These are phyloP conservation scores for Ctenodactylus gundi DNA, from an alignment of 2,113 vertebrate species.

Conservation along the genomic window DNA sequence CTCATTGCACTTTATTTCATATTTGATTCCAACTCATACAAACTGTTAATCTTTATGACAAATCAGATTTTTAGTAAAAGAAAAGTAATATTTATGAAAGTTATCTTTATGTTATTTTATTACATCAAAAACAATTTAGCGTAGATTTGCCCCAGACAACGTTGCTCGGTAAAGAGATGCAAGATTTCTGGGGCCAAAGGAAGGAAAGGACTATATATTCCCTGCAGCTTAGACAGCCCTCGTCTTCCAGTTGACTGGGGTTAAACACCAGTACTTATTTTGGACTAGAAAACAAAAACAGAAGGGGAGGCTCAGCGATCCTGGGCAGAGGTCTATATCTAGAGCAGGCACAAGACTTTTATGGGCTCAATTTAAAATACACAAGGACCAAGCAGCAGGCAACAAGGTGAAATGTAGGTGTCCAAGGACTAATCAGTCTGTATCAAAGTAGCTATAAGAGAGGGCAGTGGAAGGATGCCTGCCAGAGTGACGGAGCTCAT, in stretches of 20 bases:
- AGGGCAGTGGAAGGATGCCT: background rate
- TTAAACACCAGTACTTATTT: background rate
- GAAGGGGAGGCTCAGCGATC: background rate
- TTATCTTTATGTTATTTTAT: background rate
- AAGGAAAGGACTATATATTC: background rate
- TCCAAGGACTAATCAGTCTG: background rate
- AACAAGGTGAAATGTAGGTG: background rate
- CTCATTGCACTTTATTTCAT: background rate
- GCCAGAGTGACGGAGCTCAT: background rate
- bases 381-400: background rate
- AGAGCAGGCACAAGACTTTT: background rate
- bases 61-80: background rate
- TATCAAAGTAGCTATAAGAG: background rate
- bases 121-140: background rate
- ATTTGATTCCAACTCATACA: background rate
- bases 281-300: background rate
- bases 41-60: background rate
- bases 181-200: background rate
- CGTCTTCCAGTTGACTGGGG: background rate
- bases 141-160: background rate
- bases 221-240: background rate
- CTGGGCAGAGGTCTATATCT: background rate
- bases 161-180: background rate
- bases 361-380: background rate
- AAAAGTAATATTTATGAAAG: background rate